Evolutionary conservation across 2,797 vertebrate species (phyloP).

Genomic region (Apodemus agrarius): DNA sequence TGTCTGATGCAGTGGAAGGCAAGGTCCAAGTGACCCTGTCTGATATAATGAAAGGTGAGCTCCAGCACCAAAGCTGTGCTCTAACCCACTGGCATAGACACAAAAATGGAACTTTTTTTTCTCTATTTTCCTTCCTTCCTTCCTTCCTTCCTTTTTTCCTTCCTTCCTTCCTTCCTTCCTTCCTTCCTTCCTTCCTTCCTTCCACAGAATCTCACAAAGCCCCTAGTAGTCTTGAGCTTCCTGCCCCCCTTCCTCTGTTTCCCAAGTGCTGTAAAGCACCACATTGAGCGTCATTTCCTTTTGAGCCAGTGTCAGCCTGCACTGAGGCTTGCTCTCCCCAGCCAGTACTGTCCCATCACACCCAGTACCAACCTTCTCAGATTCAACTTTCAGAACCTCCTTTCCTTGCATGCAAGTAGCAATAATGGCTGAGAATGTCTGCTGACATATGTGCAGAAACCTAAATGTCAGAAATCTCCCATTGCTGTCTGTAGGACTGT

Average conservation of each 20-base stretch:
- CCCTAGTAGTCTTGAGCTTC: too few species aligned
- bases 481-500: not conserved
- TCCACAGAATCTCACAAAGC: not conserved
- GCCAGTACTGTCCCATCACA: not conserved
- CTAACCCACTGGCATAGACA: too few species aligned
- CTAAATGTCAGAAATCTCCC: not conserved
- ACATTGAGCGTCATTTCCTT: not conserved
- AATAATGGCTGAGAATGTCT: not conserved
- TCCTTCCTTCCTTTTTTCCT: accelerated
- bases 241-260: not conserved
- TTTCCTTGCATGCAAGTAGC: not conserved
- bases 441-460: not conserved
- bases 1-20: not conserved
- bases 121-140: not conserved
- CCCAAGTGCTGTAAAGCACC: not conserved
- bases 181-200: not conserved
- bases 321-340: not conserved
- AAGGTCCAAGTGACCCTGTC: too few species aligned
- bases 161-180: not conserved
- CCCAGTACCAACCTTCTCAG: not conserved
- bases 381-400: not conserved
- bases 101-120: not conserved
- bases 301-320: not conserved
- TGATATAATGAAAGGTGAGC: too few species aligned
- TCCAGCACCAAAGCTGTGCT: too few species aligned